phyloP scores from a whole-genome alignment of 2,797 vertebrate species.

The Tachyglossus aculeatus region DNA sequence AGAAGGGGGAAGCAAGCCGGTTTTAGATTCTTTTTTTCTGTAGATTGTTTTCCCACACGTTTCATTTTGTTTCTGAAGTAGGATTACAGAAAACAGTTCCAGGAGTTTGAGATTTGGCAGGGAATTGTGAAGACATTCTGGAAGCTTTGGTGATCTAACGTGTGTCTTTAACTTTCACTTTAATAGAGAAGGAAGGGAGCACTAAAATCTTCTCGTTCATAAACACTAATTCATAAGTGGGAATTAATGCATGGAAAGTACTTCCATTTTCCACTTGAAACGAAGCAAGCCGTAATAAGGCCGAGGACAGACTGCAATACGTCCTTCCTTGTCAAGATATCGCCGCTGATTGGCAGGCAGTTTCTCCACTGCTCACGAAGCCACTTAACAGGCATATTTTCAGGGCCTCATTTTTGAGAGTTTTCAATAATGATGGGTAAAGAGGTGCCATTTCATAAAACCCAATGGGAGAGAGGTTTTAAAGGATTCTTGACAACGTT shows the following conservation, averaged over 20 bases:
- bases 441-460: too few relatives aligned
- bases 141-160: conserved; percentile 51
- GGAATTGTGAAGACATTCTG: conserved; percentile 42
- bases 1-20: conserved; percentile 28
- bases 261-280: conserved; percentile 52
- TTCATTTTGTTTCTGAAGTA: conserved; percentile 50
- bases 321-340: conserved; percentile 20
- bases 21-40: conserved; percentile 56
- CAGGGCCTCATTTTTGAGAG: conserved; percentile 23
- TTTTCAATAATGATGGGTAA: conserved; percentile 10
- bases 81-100: conserved; percentile 55
- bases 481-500: too few relatives aligned
- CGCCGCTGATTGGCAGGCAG: conserved; percentile 47
- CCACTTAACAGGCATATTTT: conserved; percentile 3
- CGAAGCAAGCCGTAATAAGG: conserved; percentile 51
- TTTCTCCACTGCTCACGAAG: conserved; percentile 46
- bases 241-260: conserved; percentile 47
- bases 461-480: too few relatives aligned
- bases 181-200: conserved; percentile 36
- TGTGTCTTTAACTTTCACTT: conserved; percentile 48
- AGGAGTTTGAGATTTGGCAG: conserved; percentile 51
- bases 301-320: conserved; percentile 46
- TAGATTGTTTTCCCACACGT: conserved; percentile 51
- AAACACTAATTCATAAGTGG: conserved; percentile 59
- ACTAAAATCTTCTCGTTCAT: conserved; percentile 47